A percentile compares a stretch with the other conserved stretches of the same genome.
These are phyloP conservation scores for Papilio machaon DNA, from an alignment of 1,140 invertebrate species.

Conservation along the genomic window DNA sequence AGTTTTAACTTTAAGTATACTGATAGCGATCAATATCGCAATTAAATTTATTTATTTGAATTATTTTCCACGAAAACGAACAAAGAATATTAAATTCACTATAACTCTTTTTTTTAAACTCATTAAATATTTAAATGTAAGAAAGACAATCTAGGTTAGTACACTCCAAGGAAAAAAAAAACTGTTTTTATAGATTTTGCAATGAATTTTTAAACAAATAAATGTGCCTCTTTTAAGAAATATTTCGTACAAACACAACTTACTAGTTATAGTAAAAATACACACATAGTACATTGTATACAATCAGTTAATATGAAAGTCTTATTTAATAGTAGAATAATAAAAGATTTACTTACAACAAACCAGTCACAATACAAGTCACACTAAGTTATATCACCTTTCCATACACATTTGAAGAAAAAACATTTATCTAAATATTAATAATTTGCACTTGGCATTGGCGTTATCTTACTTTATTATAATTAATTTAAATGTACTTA, in stretches of 20 bases:
- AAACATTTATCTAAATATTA: conserved; percentile 56
- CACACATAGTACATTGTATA: conserved; percentile 23
- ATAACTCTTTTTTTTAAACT: too few relatives aligned
- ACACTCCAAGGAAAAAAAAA: too few relatives aligned
- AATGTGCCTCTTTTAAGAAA: conserved; percentile 25
- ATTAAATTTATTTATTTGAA: too few relatives aligned
- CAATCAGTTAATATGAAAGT: conserved; percentile 34
- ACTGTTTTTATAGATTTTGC: background rate
- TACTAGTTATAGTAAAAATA: conserved; percentile 27
- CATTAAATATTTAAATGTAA: too few relatives aligned
- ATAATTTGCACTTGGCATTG: conserved; percentile 51
- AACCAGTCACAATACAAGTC: conserved; percentile 65
- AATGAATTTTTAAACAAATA: background rate
- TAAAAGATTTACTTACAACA: conserved; percentile 52
- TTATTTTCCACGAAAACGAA: too few relatives aligned
- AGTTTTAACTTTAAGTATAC: too few relatives aligned
- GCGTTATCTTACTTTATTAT: conserved; percentile 52
- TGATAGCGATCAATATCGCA: too few relatives aligned
- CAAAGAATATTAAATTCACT: too few relatives aligned
- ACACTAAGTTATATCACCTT: conserved; percentile 59
- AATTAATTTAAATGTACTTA: conserved; percentile 38
- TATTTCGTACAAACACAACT: conserved; percentile 10
- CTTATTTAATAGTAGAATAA: conserved; percentile 34
- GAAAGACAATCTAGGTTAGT: too few relatives aligned
- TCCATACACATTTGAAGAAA: conserved; percentile 47